Evolutionary conservation across 2,113 vertebrate genomes (phyloP), one percentile per base, ranked within the genome.

Genomic region (Neodontobutis hainanensis): DNA sequence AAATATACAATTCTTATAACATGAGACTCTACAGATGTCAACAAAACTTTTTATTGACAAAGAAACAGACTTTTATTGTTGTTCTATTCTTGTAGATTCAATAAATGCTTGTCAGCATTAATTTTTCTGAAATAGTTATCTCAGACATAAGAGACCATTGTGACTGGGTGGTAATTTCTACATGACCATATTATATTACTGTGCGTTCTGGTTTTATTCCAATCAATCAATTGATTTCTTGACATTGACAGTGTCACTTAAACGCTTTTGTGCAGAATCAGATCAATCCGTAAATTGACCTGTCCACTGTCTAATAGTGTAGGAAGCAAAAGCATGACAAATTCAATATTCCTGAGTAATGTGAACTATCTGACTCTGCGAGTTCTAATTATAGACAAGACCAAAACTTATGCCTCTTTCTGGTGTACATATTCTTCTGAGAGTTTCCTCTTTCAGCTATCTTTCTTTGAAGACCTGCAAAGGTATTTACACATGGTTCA

Each of bases 121-220:
- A 40, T 40, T 4, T 27, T 27, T 27, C 19, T 27, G 19, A 27
- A 27, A 1, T 27, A 3, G 38, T 40, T 8, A 6, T 55, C 12
- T 55, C 12, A 70, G 15, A 19, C 56, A 0, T 11, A 14, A n/a
- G 2, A 38, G 52, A 55, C 52, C 3, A 55, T 36, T 36, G 48
- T 58, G 50, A 58, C 4, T 38, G 42, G 44, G 12, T 5, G 44
- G 44, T 11, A 7, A 35, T 53, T 38, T 55, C 52, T 65, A 55
- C 12, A n/a, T 68, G 65, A 68, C 66, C 61, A n/a, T 40, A 58
- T 12, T 43, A 75, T 46, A 12, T 76, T 68, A 65, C 60, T 34
- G 63, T 77, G 12, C 68, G 61, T 36, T 19, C 50, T 45, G 61
- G 62, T 85, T 82, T 81, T 79, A 78, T 73, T 38, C 40, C 35